phyloP scores from a whole-genome alignment of 2,113 vertebrate species.

The Aldabrachelys gigantea region DNA sequence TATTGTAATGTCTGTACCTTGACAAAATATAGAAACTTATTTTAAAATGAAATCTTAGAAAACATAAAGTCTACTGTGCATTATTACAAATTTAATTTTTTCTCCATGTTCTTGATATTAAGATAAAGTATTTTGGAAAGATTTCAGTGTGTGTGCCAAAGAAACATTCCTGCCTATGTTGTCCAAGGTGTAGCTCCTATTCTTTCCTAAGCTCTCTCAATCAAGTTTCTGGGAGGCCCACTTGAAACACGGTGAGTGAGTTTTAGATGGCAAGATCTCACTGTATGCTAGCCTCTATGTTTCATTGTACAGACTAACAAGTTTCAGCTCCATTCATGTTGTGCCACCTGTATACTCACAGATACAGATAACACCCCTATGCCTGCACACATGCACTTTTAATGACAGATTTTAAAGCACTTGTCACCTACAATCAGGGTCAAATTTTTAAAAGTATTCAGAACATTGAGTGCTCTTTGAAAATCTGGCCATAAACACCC shows the following conservation, averaged over 20 bases:
- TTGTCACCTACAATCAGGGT: not conserved
- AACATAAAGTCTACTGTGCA: too few relatives aligned
- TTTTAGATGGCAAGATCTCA: not conserved
- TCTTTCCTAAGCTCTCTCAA: not conserved
- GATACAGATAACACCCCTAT: not conserved
- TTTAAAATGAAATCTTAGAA: not conserved
- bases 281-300: not conserved
- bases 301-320: not conserved
- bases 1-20: not conserved
- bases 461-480: not conserved
- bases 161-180: fast-evolving
- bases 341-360: not conserved
- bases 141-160: not conserved
- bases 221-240: not conserved
- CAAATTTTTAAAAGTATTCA: not conserved
- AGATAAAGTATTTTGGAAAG: not conserved
- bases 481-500: not conserved
- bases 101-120: not conserved
- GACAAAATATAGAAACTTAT: not conserved
- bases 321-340: not conserved
- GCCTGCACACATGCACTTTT: not conserved
- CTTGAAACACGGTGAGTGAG: not conserved
- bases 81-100: not conserved
- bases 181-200: not conserved
- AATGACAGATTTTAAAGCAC: not conserved